These are phyloP conservation scores for Triplophysa tibetana DNA, from an alignment of 2,113 vertebrate species.

Conservation along the genomic window DNA sequence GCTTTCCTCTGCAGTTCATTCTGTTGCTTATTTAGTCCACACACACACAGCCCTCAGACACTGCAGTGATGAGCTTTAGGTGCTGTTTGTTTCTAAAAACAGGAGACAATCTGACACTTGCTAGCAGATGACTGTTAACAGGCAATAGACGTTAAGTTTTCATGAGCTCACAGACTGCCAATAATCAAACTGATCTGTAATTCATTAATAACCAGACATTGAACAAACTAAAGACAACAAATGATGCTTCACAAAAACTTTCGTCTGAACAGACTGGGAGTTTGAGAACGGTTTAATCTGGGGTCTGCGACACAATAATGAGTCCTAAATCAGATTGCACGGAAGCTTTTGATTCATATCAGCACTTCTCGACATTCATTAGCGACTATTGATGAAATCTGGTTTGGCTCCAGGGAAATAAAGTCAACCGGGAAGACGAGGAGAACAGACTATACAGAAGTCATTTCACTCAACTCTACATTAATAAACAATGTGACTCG, in stretches of 20 bases:
- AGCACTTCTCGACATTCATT: constrained; percentile 11
- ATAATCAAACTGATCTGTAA: background rate
- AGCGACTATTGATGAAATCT: constrained; percentile 4
- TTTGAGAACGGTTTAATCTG: background rate
- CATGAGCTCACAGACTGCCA: constrained; percentile 4
- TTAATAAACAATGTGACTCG: constrained; percentile 1
- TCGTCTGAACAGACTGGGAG: background rate
- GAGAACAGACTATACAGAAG: constrained; percentile 4
- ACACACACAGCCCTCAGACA: constrained; percentile 12
- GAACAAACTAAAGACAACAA: background rate
- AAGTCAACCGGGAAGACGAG: constrained; percentile 22
- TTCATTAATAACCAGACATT: background rate
- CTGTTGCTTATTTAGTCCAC: constrained; percentile 14
- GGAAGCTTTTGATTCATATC: constrained; percentile 22
- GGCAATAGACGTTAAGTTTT: constrained; percentile 26
- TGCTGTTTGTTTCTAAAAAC: background rate
- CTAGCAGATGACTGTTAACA: constrained; percentile 27
- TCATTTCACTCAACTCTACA: background rate
- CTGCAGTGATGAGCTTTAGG: background rate
- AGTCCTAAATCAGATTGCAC: constrained; percentile 9
- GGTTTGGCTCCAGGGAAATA: constrained; percentile 15
- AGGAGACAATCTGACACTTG: background rate
- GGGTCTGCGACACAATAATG: background rate
- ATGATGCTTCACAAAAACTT: background rate
- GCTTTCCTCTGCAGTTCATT: constrained; percentile 23